These are phyloP conservation scores for Aurelia aurita DNA, from an alignment of 30 jellyfish, hydroid and myxozoan species.

Conservation along the genomic window DNA sequence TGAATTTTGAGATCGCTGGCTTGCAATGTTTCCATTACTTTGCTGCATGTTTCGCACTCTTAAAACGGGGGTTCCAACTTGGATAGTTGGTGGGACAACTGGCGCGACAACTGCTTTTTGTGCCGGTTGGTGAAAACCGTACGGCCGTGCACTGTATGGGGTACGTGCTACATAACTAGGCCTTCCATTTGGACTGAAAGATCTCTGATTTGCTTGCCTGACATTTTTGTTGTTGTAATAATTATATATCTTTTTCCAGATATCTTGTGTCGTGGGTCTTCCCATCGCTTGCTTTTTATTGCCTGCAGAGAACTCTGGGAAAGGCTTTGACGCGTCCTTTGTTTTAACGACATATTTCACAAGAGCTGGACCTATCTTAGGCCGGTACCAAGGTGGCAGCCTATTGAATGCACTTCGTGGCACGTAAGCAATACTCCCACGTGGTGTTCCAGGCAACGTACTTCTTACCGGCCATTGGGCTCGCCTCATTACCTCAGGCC, in stretches of 20 bases:
- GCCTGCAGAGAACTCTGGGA: slow-evolving; percentile 20
- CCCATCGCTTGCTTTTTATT: slow-evolving; percentile 51
- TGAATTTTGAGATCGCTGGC: no score
- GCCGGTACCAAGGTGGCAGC: slow-evolving; percentile 82
- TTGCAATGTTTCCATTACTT: neutral
- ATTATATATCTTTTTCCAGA: slow-evolving; percentile 69
- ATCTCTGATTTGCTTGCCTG: slow-evolving; percentile 2
- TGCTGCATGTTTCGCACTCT: slow-evolving; percentile 1
- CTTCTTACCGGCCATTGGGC: slow-evolving; percentile 23
- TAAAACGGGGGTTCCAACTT: neutral
- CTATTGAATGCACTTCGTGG: slow-evolving; percentile 61
- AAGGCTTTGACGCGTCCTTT: slow-evolving; percentile 1
- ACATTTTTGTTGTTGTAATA: slow-evolving; percentile 55
- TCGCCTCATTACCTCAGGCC: slow-evolving; percentile 38
- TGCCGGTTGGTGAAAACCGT: neutral
- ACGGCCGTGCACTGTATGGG: neutral
- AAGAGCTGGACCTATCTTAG: slow-evolving; percentile 70
- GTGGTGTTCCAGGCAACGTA: slow-evolving; percentile 9
- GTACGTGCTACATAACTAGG: neutral
- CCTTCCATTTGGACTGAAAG: neutral
- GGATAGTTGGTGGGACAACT: neutral
- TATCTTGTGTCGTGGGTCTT: slow-evolving; percentile 33
- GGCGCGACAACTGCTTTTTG: neutral
- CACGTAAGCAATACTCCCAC: slow-evolving; percentile 50
- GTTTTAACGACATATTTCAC: slow-evolving; percentile 65